These are phyloP conservation scores for Micrasema longulum DNA, from an alignment of 1,140 invertebrate genomes.

Conservation along the genomic window DNA sequence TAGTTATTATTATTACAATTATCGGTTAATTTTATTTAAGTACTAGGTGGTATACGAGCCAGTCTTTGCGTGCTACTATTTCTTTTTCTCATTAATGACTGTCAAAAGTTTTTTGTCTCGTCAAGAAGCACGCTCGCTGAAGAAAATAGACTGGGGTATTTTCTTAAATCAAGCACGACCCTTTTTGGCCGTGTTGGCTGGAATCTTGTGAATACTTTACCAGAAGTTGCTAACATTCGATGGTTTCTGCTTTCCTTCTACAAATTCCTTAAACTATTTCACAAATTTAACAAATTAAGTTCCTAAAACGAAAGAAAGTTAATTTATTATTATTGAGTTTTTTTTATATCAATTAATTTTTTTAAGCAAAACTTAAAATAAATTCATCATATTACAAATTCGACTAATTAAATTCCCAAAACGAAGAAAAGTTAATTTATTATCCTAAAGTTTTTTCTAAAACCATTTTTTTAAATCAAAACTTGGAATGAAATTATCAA, in stretches of 20 bases:
- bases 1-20: no score
- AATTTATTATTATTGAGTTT: no score
- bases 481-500: no score
- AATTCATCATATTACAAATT: slow-evolving; percentile 15
- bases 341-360: no score
- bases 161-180: slow-evolving; percentile 3
- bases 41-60: no score
- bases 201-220: slow-evolving; percentile 19
- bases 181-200: neutral
- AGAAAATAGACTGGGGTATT: neutral
- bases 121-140: neutral
- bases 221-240: neutral
- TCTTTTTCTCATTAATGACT: neutral
- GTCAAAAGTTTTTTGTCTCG: neutral
- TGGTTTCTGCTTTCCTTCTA: neutral
- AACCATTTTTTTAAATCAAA: no score
- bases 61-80: no score
- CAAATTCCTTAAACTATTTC: slow-evolving; percentile 7
- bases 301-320: neutral
- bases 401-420: neutral
- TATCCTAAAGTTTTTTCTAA: no score
- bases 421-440: no score
- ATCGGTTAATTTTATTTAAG: no score
- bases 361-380: no score
- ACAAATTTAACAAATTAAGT: slow-evolving; percentile 7